phyloP scores from a whole-genome alignment of 1,140 invertebrate species.

The Zaprionus vittiger region DNA sequence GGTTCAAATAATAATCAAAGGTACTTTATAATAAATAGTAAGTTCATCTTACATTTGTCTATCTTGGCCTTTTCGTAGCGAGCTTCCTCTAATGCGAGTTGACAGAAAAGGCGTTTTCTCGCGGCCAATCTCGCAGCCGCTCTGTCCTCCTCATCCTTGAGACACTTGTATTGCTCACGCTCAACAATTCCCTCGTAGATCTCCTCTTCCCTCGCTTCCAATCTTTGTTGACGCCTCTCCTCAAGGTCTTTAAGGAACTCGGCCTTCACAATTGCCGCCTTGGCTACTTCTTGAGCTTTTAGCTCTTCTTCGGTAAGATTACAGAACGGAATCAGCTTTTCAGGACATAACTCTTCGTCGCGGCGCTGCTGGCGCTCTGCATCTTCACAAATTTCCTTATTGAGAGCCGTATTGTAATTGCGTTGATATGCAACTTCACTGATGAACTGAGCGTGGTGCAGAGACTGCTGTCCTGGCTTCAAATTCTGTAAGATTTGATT shows the following conservation, averaged over 20 bases:
- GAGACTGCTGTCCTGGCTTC: conserved; percentile 48
- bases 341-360: conserved; percentile 51
- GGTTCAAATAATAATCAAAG: not conserved
- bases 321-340: conserved; percentile 42
- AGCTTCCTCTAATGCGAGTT: conserved; percentile 51
- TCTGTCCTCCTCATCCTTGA: conserved; percentile 51
- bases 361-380: conserved; percentile 32
- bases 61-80: conserved; percentile 50
- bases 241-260: conserved; percentile 25
- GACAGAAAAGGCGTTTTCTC: conserved; percentile 38
- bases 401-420: conserved; percentile 42
- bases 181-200: conserved; percentile 38
- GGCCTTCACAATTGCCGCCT: not conserved
- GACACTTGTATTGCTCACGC: conserved; percentile 58
- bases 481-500: conserved; percentile 48
- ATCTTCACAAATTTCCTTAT: conserved; percentile 50
- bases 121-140: conserved; percentile 22
- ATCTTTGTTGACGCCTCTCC: not conserved
- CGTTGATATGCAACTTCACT: conserved; percentile 56
- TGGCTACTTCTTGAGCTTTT: conserved; percentile 39
- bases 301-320: conserved; percentile 50
- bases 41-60: conserved; percentile 37
- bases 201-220: conserved; percentile 6
- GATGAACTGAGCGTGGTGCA: conserved; percentile 46
- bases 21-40: not conserved